Conservation (phyloP, 2,797 vertebrate genomes). For the Lophotriccus pileatus region DNA sequence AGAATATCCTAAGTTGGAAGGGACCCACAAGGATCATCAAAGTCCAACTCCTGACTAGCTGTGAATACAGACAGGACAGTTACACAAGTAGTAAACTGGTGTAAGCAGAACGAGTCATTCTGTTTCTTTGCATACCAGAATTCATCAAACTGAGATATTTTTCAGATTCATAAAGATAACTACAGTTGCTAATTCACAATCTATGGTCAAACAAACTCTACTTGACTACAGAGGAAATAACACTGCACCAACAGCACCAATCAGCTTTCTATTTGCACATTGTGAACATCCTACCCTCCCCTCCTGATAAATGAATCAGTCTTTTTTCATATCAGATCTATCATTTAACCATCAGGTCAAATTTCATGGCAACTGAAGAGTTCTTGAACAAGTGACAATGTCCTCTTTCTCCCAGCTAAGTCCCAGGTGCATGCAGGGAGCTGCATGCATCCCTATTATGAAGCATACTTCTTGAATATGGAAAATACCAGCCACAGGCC, state of each 20-base stretch:
- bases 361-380: neutral
- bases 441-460: neutral
- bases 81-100: neutral
- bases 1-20: neutral
- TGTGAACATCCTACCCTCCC: neutral
- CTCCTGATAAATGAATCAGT: neutral
- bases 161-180: neutral
- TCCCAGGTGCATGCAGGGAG: neutral
- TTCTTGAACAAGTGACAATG: neutral
- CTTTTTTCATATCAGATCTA: neutral
- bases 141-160: neutral
- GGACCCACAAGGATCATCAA: neutral
- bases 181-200: neutral
- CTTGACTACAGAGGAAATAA: neutral
- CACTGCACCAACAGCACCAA: neutral
- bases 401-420: neutral
- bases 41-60: neutral
- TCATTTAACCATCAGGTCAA: neutral
- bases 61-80: neutral
- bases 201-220: neutral
- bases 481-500: neutral
- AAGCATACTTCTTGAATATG: neutral
- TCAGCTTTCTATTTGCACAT: neutral
- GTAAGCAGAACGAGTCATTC: neutral
- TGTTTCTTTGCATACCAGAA: neutral